Evolutionary conservation across 1,140 invertebrate species (phyloP), one percentile per base, ranked within the genome.

Genomic region (Drosophila sp.): DNA sequence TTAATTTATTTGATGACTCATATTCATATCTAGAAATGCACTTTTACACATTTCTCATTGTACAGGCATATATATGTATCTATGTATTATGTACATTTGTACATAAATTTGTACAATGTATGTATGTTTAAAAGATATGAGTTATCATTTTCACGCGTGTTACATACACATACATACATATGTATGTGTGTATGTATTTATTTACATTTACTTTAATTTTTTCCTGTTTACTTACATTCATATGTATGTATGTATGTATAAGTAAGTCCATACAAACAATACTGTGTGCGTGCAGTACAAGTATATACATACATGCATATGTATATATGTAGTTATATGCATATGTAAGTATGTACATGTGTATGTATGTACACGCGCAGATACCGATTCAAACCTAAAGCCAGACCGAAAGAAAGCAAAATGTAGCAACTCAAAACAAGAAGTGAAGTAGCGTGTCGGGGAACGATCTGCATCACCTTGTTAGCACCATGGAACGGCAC

Each of bases 381-480:
- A 27, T 47, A 72, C 40, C 33, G 40, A 62, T 32, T 38, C 30
- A 63, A 8, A 56, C 38, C 23, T 60, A 60, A 56, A 38, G 57
- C 32, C 44, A 50, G 32, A 30, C 66, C 65, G 58, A 73, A 77
- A 79, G 69, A 72, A 80, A 85, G 41, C 57, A 66, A 81, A 67
- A 76, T 70, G 67, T 76, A 81, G 66, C 60, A 61, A 75, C 40
- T 71, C 55, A 66, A 80, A 73, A 78, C 67, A 77, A 85, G 62
- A 83, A 77, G 57, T 85, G 56, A 80, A 85, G 77, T 85, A 84
- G 81, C 81, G 69, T 84, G 76, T 79, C 80, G 74, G 57, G 74
- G 81, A 85, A 65, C 81, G 81, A 85, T 83, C 80, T 84, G 81
- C 80, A 79, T 85, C 81, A 80, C 80, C 80, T 84, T 84, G 80